Evolutionary conservation across 2,797 vertebrate genomes (phyloP), one percentile per base, ranked within the genome.

Genomic region (Parotocinclus haroldoi): DNA sequence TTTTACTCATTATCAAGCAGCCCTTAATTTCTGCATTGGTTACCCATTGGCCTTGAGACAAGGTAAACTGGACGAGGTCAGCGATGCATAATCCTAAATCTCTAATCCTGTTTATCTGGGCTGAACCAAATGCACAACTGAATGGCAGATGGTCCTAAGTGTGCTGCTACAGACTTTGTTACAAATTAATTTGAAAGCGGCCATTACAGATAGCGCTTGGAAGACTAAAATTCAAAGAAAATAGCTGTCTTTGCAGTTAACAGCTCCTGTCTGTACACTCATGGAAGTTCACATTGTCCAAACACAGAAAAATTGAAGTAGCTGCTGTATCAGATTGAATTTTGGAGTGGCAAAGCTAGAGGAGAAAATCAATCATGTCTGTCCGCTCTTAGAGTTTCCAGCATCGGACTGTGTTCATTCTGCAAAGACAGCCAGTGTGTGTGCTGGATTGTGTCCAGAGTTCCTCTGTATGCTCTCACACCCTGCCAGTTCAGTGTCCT

Each of bases 61-160:
- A 55, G 63, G 71, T 65, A 77, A 77, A 75, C 73, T 73, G 70
- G 70, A 73, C 64, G 73, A 77, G 78, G 76, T 78, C 68, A 62
- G 58, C 3, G 71, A 72, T 72, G 58, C 73, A 81, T 89, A 90
- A 88, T 90, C 87, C 78, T 78, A 82, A 76, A 85, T 84, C 80
- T 78, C 77, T 89, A 89, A 90, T 89, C 89, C 86, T 81, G 82
- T 88, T 89, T 87, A 89, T 90, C 85, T 83, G 61, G 38, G 81
- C 81, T 79, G 76, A 72, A 83, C 76, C 79, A 82, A 86, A 86
- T 82, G 81, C 74, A 74, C 79, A 82, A 81, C 86, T 82, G 80
- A 60, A 68, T 12, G 67, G 58, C 44, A 17, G 55, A 63, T 51
- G 18, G 58, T 48, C 58, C 38, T 0, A 12, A 61, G 42, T 44